These are phyloP conservation scores for Leucopternis melanops DNA, from an alignment of 2,113 vertebrate species.

Conservation along the genomic window DNA sequence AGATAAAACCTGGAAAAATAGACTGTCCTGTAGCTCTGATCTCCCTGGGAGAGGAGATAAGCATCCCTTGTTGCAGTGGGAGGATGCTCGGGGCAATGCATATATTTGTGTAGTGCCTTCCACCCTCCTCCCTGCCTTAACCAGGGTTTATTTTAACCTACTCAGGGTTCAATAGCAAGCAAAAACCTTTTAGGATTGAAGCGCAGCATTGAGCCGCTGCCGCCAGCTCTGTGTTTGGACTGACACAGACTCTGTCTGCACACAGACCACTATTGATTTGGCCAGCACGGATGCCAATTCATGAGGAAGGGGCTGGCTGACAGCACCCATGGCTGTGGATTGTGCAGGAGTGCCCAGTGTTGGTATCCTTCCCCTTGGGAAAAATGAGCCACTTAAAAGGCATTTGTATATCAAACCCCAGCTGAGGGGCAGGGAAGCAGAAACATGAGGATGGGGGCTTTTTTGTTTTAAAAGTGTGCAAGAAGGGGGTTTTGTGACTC, in stretches of 20 bases:
- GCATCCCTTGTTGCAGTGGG: accelerated
- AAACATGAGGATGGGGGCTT: neutral
- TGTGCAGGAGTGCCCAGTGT: neutral
- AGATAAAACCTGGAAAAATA: neutral
- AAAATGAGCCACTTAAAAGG: neutral
- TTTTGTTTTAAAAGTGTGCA: neutral
- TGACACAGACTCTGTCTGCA: neutral
- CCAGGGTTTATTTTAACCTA: neutral
- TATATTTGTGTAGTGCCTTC: neutral
- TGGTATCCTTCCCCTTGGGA: neutral
- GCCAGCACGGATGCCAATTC: neutral
- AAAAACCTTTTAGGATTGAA: neutral
- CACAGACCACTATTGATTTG: neutral
- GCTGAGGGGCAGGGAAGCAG: neutral
- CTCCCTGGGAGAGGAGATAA: neutral
- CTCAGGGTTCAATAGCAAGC: accelerated
- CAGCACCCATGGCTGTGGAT: neutral
- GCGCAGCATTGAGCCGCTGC: neutral
- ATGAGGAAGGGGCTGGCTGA: neutral
- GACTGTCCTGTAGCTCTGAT: neutral
- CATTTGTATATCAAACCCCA: neutral
- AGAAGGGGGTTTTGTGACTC: neutral
- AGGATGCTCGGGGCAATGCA: neutral
- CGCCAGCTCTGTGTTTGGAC: neutral
- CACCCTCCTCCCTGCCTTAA: neutral